Evolutionary conservation across 2,797 vertebrate species (phyloP), one percentile per base, ranked within the genome.

Genomic region (Pogoniulus pusillus): DNA sequence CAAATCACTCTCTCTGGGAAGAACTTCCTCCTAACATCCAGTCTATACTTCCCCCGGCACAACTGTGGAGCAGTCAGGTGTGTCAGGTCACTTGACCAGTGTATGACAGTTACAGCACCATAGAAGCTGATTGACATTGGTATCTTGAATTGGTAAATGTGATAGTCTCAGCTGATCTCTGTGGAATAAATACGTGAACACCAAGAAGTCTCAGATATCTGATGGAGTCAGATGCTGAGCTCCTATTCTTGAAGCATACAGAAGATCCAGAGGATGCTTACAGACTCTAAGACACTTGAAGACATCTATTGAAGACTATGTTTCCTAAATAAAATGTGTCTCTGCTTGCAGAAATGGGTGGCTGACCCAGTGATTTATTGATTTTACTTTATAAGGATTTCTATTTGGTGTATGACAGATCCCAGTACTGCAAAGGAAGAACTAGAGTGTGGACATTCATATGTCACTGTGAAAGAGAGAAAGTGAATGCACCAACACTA

Each of bases 351-450:
- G 58, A 41, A 60, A 65, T 13, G 10, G 19, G n/a, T 71, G 60
- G 20, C 22, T 91, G 47, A 70, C 47, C 37, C 9, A 3, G 22
- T 53, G 41, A 79, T 78, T 49, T 87, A 71, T 24, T 80, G 54
- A 65, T 79, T 91, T 91, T 70, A 72, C 27, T 49, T 66, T 93
- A 69, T 90, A 92, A 93, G 15, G 12, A 75, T 89, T 78, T 85
- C 17, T 45, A 75, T 89, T 80, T 85, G 20, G 71, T 59, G 35
- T 63, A 66, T 23, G 55, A 85, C 1, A 64, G 78, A 89, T 89
- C 82, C 20, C 53, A 65, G 34, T 79, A 74, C 12, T 90, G 74
- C 22, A 91, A 57, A 79, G 63, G 75, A 92, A 75, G 57, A 78
- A 19, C 78, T 91, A 71, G 87, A 43, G 53, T 69, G 29, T 26